Percentiles rank a stretch among this genome's conserved stretches.
phyloP scores from a whole-genome alignment of 2,797 vertebrate genomes.

The Halcyon smyrnensis region DNA sequence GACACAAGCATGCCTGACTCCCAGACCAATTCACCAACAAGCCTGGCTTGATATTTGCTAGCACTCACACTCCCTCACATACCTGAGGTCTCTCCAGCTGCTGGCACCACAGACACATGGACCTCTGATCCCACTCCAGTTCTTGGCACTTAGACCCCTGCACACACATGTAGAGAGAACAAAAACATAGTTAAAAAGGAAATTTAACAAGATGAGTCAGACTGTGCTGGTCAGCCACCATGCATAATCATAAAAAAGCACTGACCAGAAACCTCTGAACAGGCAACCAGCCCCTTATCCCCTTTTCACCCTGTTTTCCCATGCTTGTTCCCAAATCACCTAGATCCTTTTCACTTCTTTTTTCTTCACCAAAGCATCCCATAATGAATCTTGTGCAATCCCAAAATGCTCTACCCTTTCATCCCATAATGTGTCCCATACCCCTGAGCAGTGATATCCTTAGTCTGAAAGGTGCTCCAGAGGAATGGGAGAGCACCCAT shows the following conservation, averaged over 20 bases:
- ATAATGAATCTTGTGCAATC: neutral
- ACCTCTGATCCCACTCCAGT: neutral
- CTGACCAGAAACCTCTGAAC: neutral
- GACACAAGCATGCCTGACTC: neutral
- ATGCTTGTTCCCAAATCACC: neutral
- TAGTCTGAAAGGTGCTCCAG: neutral
- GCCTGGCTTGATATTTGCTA: neutral
- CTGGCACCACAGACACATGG: neutral
- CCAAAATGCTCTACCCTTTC: neutral
- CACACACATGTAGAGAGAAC: no score
- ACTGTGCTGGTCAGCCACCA: accelerated
- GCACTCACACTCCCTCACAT: neutral
- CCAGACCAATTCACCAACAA: neutral
- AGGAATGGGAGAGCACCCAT: neutral
- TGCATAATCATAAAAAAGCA: neutral
- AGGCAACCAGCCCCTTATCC: neutral
- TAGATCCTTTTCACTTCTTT: neutral
- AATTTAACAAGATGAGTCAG: neutral
- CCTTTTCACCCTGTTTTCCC: neutral
- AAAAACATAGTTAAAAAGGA: neutral
- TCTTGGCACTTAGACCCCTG: neutral
- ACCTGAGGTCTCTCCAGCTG: neutral
- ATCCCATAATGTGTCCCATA: neutral
- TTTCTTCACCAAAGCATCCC: neutral
- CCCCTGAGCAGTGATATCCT: neutral